Conservation (phyloP, 2,888 invertebrate genomes). For the Melinaea marsaeus region DNA sequence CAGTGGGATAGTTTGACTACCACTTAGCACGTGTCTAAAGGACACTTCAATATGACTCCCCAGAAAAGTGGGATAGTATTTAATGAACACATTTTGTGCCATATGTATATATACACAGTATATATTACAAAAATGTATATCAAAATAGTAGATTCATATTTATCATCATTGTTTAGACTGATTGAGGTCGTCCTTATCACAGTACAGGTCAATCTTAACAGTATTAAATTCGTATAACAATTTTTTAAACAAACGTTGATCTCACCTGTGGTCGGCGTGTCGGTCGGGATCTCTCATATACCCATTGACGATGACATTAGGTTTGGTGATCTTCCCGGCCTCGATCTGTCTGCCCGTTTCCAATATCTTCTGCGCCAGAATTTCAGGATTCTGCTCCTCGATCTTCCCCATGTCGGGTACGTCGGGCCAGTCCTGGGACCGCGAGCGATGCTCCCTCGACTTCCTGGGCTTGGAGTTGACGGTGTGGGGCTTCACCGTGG, state of each 20-base stretch:
- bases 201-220: too few relatives aligned
- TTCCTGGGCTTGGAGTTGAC: constrained; percentile 64
- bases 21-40: too few relatives aligned
- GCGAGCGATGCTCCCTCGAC: constrained; percentile 84
- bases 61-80: too few relatives aligned
- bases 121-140: too few relatives aligned
- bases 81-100: too few relatives aligned
- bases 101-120: too few relatives aligned
- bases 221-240: background rate
- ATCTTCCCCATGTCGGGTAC: constrained; percentile 94
- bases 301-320: constrained; percentile 66
- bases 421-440: constrained; percentile 95
- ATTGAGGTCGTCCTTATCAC: too few relatives aligned
- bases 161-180: too few relatives aligned
- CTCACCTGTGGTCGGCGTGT: constrained; percentile 44
- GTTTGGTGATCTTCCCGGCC: constrained; percentile 82
- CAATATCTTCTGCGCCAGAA: constrained; percentile 91
- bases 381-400: constrained; percentile 94
- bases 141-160: too few relatives aligned
- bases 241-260: background rate
- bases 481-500: constrained; percentile 67
- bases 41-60: too few relatives aligned
- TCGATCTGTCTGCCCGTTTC: constrained; percentile 94
- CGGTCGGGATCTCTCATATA: constrained; percentile 56
- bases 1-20: too few relatives aligned